Evolutionary conservation across 2,888 invertebrate genomes (phyloP).

Genomic region (Eutolmus rufibarbis): DNA sequence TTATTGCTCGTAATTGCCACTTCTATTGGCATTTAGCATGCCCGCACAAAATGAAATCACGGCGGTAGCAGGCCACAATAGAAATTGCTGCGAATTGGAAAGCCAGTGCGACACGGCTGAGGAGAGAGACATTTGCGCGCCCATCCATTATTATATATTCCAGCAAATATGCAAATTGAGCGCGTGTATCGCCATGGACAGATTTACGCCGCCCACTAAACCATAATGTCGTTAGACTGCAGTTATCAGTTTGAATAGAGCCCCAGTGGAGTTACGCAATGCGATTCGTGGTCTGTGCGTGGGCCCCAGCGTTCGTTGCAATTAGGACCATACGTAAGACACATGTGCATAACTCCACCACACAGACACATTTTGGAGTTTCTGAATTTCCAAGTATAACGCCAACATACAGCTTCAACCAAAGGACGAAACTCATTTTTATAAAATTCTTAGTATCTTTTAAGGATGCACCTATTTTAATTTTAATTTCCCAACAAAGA

Average conservation of each 20-base stretch:
- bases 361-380: background rate
- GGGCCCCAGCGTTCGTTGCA: background rate
- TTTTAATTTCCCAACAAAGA: too few relatives aligned
- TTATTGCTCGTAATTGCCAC: slow-evolving; percentile 32
- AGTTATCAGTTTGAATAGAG: background rate
- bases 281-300: background rate
- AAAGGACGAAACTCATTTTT: too few relatives aligned
- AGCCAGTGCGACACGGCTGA: background rate
- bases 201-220: background rate
- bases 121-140: background rate
- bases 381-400: background rate
- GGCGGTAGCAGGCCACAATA: slow-evolving; percentile 9
- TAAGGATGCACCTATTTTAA: too few relatives aligned
- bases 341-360: background rate
- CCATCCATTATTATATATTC: slow-evolving; percentile 24
- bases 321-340: background rate
- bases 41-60: slow-evolving; percentile 19
- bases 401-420: background rate
- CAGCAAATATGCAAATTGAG: slow-evolving; percentile 30
- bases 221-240: background rate
- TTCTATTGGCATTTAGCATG: slow-evolving; percentile 27
- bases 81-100: slow-evolving; percentile 18
- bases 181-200: background rate
- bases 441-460: too few relatives aligned
- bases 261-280: background rate